These are phyloP conservation scores for Temnothorax unifasciatus DNA, from an alignment of 2,888 invertebrate species.

Conservation along the genomic window DNA sequence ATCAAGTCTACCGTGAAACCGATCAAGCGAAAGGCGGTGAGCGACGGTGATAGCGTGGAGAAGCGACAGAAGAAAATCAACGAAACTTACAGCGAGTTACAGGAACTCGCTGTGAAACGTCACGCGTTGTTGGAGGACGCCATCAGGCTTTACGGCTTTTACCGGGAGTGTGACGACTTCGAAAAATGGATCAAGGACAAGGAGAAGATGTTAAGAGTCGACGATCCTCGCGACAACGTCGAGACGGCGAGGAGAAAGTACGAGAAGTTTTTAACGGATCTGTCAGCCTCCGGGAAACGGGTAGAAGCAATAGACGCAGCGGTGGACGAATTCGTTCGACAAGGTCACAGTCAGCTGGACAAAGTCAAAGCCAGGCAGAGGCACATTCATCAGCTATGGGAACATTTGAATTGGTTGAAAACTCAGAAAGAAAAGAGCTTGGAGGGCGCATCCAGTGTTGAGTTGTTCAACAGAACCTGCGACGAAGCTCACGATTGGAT, in stretches of 20 bases:
- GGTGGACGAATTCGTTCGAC: slow-evolving; percentile 94
- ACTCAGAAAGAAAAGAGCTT: slow-evolving; percentile 96
- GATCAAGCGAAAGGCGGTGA: slow-evolving; percentile 82
- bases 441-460: slow-evolving; percentile 97
- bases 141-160: slow-evolving; percentile 96
- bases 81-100: slow-evolving; percentile 93
- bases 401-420: slow-evolving; percentile 94
- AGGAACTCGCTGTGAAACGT: slow-evolving; percentile 92
- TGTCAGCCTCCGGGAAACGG: slow-evolving; percentile 97
- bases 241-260: slow-evolving; percentile 97
- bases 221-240: slow-evolving; percentile 95
- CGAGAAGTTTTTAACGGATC: slow-evolving; percentile 98
- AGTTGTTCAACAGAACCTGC: slow-evolving; percentile 97
- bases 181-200: slow-evolving; percentile 99
- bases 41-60: slow-evolving; percentile 93
- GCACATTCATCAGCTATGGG: slow-evolving; percentile 96
- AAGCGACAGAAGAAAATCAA: slow-evolving; percentile 93
- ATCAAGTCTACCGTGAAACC: slow-evolving; percentile 85
- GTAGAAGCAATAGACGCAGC: slow-evolving; percentile 95
- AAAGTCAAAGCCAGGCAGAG: slow-evolving; percentile 92
- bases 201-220: slow-evolving; percentile 94
- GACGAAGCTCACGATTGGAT: slow-evolving; percentile 99
- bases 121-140: slow-evolving; percentile 96
- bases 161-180: slow-evolving; percentile 98
- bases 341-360: slow-evolving; percentile 95